Evolutionary conservation across 2,113 vertebrate genomes (phyloP), one percentile per base, ranked within the genome.

Genomic region (Nansenia antarctica): DNA sequence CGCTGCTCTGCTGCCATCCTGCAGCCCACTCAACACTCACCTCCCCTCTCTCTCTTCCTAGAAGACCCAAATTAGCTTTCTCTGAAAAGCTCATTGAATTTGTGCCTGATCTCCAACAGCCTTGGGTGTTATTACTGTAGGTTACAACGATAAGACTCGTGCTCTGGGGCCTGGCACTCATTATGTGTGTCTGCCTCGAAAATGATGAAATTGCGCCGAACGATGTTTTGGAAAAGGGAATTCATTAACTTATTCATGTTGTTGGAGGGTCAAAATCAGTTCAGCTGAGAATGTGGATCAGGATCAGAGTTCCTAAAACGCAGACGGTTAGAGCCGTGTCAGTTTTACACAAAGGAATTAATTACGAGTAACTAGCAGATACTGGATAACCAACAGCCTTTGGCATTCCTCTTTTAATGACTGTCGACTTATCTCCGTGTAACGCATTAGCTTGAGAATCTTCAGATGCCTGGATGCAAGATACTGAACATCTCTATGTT

Each of bases 11-110:
- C n/a, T n/a, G n/a, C n/a, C 37, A 55, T 9, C n/a, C 67, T 3
- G 24, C 35, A 5, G 5, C 15, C 58, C 7, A 7, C n/a, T 32
- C 29, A 32, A 12, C 57, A 32, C 18, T 15, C 29, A 0, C 22
- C 42, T 30, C 69, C 42, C 55, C 14, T 34, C 39, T 24, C 42
- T 29, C 42, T 70, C 29, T 71, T 74, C 60, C 66, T 80, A 49
- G 75, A 82, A 72, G 26, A 47, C 45, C n/a, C 49, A 18, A 72
- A 76, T 81, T 47, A 70, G 61, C 45, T 68, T 77, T 79, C 70
- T 34, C n/a, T 42, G 67, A 85, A 82, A 42, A 67, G 59, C 67
- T 31, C 29, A 1, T 70, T 53, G 34, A 32, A 42, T 72, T 60
- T 39, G 22, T 26, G 12, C 58, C 67, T 74, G 22, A 72, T 77